Evolutionary conservation across 2,888 invertebrate genomes (phyloP).

Genomic region (Mythimna pallens): DNA sequence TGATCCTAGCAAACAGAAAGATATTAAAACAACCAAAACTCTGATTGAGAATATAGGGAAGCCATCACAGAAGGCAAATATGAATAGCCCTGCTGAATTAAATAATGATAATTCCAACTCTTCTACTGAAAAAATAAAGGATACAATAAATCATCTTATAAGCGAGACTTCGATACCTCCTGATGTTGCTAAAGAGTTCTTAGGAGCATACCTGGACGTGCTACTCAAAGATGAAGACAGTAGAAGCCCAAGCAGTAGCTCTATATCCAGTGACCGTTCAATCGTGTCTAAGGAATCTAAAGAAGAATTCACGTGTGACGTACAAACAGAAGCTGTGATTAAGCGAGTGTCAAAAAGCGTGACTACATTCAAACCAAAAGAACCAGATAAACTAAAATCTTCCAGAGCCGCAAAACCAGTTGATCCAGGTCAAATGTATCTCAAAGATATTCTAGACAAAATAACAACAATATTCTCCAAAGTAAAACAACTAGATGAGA

Average conservation of each 20-base stretch:
- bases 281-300: conserved; percentile 43
- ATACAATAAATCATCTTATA: conserved; percentile 79
- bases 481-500: conserved; percentile 61
- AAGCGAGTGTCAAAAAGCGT: conserved; percentile 77
- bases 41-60: conserved; percentile 78
- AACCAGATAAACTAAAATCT: conserved; percentile 42
- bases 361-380: conserved; percentile 63
- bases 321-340: conserved; percentile 75
- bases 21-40: conserved; percentile 81
- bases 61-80: conserved; percentile 56
- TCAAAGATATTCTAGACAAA: conserved; percentile 80
- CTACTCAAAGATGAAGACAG: conserved; percentile 68
- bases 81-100: conserved; percentile 48
- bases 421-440: conserved; percentile 75
- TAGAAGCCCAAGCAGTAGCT: conserved; percentile 67
- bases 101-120: conserved; percentile 72
- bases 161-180: conserved; percentile 78
- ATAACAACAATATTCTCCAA: conserved; percentile 78
- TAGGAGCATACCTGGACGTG: conserved; percentile 79
- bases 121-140: conserved; percentile 79
- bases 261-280: conserved; percentile 70
- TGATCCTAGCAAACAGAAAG: conserved; percentile 73
- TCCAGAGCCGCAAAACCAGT: conserved; percentile 48
- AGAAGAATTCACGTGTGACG: conserved; percentile 69
- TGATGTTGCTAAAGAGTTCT: conserved; percentile 79